Evolutionary conservation across 2,113 vertebrate genomes (phyloP).

Genomic region (Ariopsis seemanni): DNA sequence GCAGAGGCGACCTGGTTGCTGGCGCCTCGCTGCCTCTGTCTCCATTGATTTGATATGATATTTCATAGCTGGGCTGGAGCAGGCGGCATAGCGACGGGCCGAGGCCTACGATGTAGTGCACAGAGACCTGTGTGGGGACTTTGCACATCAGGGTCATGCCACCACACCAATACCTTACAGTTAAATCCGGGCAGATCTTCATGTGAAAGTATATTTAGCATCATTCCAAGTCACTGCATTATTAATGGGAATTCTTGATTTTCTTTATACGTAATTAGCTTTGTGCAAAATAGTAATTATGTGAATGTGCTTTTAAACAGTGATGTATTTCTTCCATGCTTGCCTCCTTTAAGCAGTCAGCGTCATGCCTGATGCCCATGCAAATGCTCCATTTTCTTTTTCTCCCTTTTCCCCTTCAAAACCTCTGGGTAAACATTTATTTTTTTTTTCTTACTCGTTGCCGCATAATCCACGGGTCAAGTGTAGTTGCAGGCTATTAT

Average conservation of each 20-base stretch:
- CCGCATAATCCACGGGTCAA: conserved; percentile 88
- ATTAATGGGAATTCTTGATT: neutral
- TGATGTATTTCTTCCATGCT: neutral
- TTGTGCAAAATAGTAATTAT: conserved; percentile 5
- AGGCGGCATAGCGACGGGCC: conserved; percentile 34
- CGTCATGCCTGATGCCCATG: conserved; percentile 31
- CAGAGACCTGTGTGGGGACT: conserved; percentile 30
- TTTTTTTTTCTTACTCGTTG: conserved; percentile 67
- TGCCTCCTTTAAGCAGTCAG: conserved; percentile 7
- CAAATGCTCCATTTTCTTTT: conserved; percentile 27
- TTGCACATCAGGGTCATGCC: conserved; percentile 37
- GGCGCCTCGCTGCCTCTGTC: conserved; percentile 54
- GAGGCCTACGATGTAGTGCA: conserved; percentile 28
- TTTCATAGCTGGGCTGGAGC: conserved; percentile 53
- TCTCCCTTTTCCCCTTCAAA: conserved; percentile 35
- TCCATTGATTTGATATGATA: conserved; percentile 62
- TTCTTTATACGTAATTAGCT: neutral
- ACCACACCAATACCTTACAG: neutral
- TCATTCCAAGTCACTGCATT: neutral
- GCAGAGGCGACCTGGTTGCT: conserved; percentile 50
- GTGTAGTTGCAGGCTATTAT: conserved; percentile 93
- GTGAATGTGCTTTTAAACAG: neutral
- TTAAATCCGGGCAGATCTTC: neutral
- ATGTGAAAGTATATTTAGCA: neutral
- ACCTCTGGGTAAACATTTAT: conserved; percentile 54